These are phyloP conservation scores for Steinernema scapterisci DNA, from an alignment of 2,888 invertebrate species.

Conservation along the genomic window DNA sequence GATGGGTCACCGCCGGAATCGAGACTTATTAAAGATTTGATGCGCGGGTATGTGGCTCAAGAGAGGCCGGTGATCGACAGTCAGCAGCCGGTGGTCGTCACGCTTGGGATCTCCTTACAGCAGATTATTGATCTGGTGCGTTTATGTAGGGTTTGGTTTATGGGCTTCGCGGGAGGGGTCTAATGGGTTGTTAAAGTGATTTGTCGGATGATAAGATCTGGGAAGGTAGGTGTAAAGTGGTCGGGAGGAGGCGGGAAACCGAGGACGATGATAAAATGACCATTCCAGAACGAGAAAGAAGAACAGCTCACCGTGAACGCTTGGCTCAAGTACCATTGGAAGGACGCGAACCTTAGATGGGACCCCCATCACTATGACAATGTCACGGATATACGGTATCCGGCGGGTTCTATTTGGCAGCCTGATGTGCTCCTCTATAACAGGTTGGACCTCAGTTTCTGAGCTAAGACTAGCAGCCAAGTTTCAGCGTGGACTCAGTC, in stretches of 20 bases:
- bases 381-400: conserved; percentile 56
- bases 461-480: background rate
- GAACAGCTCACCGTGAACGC: conserved; percentile 62
- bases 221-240: too few species aligned
- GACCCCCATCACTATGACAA: conserved; percentile 54
- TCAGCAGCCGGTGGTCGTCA: conserved; percentile 57
- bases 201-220: background rate
- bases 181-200: conserved; percentile 1
- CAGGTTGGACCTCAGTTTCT: conserved; percentile 42
- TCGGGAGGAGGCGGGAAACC: too few species aligned
- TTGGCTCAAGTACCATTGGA: conserved; percentile 63
- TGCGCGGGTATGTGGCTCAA: conserved; percentile 50
- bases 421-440: conserved; percentile 62
- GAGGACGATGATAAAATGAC: too few species aligned
- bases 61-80: conserved; percentile 60
- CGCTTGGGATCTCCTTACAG: conserved; percentile 57
- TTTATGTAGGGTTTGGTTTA: background rate
- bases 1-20: conserved; percentile 55
- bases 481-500: conserved; percentile 55
- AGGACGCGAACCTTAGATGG: conserved; percentile 63
- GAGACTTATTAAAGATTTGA: conserved; percentile 57
- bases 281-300: conserved; percentile 59
- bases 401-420: conserved; percentile 51
- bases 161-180: too few species aligned
- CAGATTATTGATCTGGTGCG: conserved; percentile 63